These are phyloP conservation scores for Galaxea fascicularis DNA, from an alignment of 92 coral and sea anemone genomes.

Conservation along the genomic window DNA sequence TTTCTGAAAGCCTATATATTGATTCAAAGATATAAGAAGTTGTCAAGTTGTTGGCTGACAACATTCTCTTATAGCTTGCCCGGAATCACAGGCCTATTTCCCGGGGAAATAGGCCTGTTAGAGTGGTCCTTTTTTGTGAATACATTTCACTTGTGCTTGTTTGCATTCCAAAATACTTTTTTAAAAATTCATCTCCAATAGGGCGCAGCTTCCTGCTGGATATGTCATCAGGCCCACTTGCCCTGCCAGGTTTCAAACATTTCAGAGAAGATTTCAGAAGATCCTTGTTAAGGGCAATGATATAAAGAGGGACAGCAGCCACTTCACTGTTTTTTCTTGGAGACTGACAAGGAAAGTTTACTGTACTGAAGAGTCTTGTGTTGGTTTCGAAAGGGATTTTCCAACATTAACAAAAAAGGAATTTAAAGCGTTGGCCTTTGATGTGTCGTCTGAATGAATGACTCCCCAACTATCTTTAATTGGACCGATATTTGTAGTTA, in stretches of 20 bases:
- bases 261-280: conserved; percentile 52
- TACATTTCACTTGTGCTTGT: conserved; percentile 28
- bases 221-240: conserved; percentile 39
- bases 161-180: conserved; percentile 37
- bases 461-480: too few species aligned
- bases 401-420: too few species aligned
- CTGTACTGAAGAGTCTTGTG: conserved; percentile 29
- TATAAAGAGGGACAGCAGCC: conserved; percentile 16
- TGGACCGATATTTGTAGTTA: neutral
- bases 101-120: conserved; percentile 39
- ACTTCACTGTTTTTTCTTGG: conserved; percentile 41
- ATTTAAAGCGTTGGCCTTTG: too few species aligned
- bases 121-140: conserved; percentile 38
- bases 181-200: conserved; percentile 43
- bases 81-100: conserved; percentile 32
- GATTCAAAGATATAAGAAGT: conserved; percentile 9
- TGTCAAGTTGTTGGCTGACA: conserved; percentile 32
- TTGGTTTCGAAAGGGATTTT: too few species aligned
- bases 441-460: too few species aligned
- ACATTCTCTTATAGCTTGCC: conserved; percentile 40
- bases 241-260: conserved; percentile 47
- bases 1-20: conserved; percentile 15
- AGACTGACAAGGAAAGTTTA: conserved; percentile 43
- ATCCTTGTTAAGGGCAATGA: conserved; percentile 40
- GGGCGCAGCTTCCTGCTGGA: conserved; percentile 33